These are phyloP conservation scores for Mirza zaza DNA, from an alignment of 2,113 vertebrate genomes.

Conservation along the genomic window DNA sequence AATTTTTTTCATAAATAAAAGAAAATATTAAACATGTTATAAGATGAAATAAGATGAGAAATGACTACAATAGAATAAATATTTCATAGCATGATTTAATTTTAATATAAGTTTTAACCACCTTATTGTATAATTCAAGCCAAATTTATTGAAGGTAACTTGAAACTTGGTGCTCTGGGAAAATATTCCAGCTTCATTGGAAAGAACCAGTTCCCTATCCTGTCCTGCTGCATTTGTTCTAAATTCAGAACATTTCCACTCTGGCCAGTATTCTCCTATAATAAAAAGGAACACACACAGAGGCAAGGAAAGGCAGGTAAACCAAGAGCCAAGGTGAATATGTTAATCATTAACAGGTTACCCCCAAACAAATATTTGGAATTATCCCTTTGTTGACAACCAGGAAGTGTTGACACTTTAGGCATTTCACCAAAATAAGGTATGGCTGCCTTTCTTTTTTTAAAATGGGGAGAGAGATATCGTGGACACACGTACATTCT, in stretches of 20 bases:
- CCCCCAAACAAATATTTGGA: slow-evolving; percentile 6
- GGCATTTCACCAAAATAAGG: neutral
- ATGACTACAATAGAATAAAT: neutral
- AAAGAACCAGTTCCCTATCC: neutral
- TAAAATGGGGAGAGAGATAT: neutral
- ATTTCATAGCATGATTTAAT: neutral
- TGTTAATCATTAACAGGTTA: slow-evolving; percentile 16
- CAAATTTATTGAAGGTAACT: neutral
- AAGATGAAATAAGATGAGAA: neutral
- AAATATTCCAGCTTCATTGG: neutral
- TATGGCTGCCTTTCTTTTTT: neutral
- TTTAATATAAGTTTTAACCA: neutral
- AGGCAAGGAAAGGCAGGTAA: neutral
- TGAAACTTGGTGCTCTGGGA: neutral
- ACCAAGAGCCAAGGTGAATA: neutral
- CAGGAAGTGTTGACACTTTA: neutral
- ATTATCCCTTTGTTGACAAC: neutral
- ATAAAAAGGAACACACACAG: neutral
- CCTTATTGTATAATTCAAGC: neutral
- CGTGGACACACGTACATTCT: neutral
- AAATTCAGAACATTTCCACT: neutral
- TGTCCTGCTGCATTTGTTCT: neutral
- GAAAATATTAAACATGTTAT: neutral
- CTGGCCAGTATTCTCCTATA: neutral
- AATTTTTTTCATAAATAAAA: slow-evolving; percentile 9